Evolutionary conservation across 2,888 invertebrate species (phyloP).

Genomic region (Dione juno): DNA sequence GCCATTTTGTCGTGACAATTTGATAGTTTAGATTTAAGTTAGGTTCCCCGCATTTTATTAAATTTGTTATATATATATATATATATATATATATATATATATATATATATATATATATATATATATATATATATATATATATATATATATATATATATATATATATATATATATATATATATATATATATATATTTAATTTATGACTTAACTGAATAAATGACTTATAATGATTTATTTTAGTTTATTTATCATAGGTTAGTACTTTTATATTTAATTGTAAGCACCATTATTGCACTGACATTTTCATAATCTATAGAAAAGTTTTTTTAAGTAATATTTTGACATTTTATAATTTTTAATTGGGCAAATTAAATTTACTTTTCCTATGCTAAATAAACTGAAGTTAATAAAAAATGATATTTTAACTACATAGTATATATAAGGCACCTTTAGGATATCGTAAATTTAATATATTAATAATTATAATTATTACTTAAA

Average conservation of each 20-base stretch:
- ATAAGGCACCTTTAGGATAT: constrained; percentile 9
- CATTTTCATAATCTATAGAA: neutral
- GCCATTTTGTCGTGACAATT: constrained; percentile 5
- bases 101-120: neutral
- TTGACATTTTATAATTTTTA: neutral
- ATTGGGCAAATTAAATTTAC: neutral
- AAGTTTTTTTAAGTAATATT: neutral
- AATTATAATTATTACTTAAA: neutral
- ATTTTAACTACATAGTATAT: neutral
- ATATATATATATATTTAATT: constrained; percentile 6
- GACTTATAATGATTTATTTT: constrained; percentile 7
- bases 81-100: neutral
- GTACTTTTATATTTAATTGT: neutral
- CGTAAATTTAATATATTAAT: neutral
- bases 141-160: neutral
- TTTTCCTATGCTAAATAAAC: constrained; percentile 9
- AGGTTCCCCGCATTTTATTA: constrained; percentile 8
- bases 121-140: neutral
- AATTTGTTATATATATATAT: neutral
- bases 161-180: neutral
- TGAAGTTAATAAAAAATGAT: neutral
- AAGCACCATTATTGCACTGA: neutral
- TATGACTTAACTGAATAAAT: constrained; percentile 20
- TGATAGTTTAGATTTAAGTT: constrained; percentile 14
- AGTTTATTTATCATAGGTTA: constrained; percentile 11